phyloP scores from a whole-genome alignment of 2,113 vertebrate species.

The Rousettus leschenaultii region DNA sequence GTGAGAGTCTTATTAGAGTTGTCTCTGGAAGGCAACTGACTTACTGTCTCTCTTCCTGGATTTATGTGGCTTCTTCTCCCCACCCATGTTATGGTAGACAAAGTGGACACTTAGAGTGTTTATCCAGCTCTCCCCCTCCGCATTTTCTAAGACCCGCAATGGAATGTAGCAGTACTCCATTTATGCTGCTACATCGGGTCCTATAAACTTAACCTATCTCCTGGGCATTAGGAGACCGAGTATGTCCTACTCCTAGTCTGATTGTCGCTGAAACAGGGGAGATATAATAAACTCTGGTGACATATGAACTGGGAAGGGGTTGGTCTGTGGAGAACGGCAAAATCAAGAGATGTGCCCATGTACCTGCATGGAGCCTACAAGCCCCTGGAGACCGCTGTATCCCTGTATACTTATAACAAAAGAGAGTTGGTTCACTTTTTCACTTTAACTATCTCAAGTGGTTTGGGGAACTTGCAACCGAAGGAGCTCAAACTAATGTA shows the following conservation, averaged over 20 bases:
- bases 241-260: background rate
- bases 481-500: background rate
- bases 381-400: background rate
- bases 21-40: background rate
- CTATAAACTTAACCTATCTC: background rate
- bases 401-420: background rate
- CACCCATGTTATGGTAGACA: no score
- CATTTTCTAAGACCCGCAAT: background rate
- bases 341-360: background rate
- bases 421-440: background rate
- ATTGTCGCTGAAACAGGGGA: background rate
- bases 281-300: background rate
- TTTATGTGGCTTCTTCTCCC: background rate
- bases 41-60: background rate
- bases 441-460: background rate
- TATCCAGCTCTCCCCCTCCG: background rate
- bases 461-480: background rate
- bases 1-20: background rate
- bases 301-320: background rate
- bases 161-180: no score
- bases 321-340: background rate
- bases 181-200: background rate
- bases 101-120: background rate
- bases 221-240: background rate
- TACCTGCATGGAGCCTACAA: fast-evolving